These are phyloP conservation scores for Lysandra bellargus DNA, from an alignment of 2,888 invertebrate species.

Conservation along the genomic window DNA sequence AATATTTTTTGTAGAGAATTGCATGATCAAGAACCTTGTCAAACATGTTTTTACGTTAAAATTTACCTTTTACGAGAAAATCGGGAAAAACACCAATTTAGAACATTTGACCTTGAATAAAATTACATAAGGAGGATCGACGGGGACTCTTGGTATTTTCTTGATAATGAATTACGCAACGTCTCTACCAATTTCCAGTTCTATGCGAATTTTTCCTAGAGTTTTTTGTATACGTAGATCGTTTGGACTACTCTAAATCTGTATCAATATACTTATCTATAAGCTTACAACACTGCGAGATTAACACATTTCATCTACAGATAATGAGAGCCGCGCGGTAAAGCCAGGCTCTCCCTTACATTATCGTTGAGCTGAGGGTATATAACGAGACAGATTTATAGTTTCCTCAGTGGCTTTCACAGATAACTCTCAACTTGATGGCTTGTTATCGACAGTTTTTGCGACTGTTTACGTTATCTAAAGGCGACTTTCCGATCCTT, in stretches of 20 bases:
- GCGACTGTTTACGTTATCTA: not conserved
- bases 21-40: too few relatives aligned
- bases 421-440: not conserved
- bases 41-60: too few relatives aligned
- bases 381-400: slow-evolving; percentile 6
- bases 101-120: too few relatives aligned
- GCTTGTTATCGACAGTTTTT: not conserved
- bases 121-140: too few relatives aligned
- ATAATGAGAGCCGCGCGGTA: not conserved
- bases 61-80: too few relatives aligned
- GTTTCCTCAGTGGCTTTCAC: not conserved
- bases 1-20: too few relatives aligned
- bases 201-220: too few relatives aligned
- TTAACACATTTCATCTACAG: not conserved
- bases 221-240: not conserved
- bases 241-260: not conserved
- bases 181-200: too few relatives aligned
- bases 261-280: not conserved
- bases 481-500: too few relatives aligned
- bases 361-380: not conserved
- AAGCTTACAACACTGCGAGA: not conserved
- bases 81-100: too few relatives aligned
- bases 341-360: not conserved
- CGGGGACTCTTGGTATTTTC: too few relatives aligned
- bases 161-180: too few relatives aligned